Base-by-base conservation (phyloP, 2,113 vertebrate species). In the Empidonax traillii region DNA sequence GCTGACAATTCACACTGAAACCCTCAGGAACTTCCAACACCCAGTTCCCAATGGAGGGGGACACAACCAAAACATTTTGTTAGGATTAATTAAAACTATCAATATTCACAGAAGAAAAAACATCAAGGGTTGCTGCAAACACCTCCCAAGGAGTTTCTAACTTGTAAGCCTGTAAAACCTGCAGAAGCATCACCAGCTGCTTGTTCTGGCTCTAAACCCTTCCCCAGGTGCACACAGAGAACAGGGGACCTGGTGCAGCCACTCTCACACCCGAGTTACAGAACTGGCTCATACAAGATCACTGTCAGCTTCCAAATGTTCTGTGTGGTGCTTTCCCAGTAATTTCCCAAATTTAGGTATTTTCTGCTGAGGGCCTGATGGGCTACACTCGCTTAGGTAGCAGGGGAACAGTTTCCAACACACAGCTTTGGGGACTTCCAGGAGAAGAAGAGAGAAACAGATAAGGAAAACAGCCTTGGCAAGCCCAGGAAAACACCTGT, bases 331-430 rank as follows among this genome's bases (percentile, higher is more conserved):
- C 33, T 68, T 14, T 47, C 44, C 39, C 1, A n/a, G 5, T 2
- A 41, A 67, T 46, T 21, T 24, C 16, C 35, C 63, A 25, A 22
- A 49, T 33, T 2, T 1, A 37, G 9, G 4, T 66, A 12, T 58
- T 74, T 85, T 52, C 44, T 90, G 33, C 52, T 21, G 23, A 85
- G 35, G 22, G 4, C 2, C 35, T 37, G 28, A 41, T 8, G 27
- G 44, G 21, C 30, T 78, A 8, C 7, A 49, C 17, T 37, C 30
- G 35, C 30, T 31, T 17, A 51, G 0, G 1, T 0, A 25, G 3
- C n/a, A 84, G 9, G 17, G 33, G 85, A 68, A 27, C 10, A 55
- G 31, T 28, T 89, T 69, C 27, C 39, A 67, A 41, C 24, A 68
- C 12, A 44, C 11, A 83, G 14, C 18, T 39, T 25, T 39, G 35